Percentiles rank a stretch among this genome's conserved stretches.
These are phyloP conservation scores for Dendrophyllia cribrosa DNA, from an alignment of 64 coral and sea anemone genomes.

Conservation along the genomic window DNA sequence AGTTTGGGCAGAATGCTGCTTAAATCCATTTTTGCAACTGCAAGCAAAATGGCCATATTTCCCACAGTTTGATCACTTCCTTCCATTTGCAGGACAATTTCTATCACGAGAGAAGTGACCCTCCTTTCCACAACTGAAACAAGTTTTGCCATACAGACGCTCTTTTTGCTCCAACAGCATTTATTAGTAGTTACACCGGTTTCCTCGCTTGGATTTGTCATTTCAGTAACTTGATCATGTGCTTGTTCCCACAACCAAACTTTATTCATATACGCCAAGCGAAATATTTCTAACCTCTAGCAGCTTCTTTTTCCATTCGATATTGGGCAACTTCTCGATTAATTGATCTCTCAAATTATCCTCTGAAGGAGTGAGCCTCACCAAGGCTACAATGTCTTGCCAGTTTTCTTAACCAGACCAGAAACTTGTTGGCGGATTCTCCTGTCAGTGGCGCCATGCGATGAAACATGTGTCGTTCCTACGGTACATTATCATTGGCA, in stretches of 20 bases:
- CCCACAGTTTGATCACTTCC: background rate
- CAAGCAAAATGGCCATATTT: slow-evolving; percentile 27
- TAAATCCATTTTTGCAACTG: background rate
- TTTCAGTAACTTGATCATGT: slow-evolving; percentile 1
- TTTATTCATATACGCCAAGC: background rate
- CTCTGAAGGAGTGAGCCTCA: slow-evolving; percentile 12
- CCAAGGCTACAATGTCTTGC: slow-evolving; percentile 61
- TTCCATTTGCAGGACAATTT: slow-evolving; percentile 33
- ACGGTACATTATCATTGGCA: slow-evolving; percentile 43
- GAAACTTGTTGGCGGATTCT: slow-evolving; percentile 63
- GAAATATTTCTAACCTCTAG: background rate
- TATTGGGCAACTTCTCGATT: slow-evolving; percentile 36
- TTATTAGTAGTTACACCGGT: background rate
- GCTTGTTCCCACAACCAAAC: background rate
- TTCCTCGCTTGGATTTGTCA: no score
- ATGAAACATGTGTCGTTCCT: slow-evolving; percentile 56
- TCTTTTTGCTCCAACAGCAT: background rate
- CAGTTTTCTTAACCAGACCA: slow-evolving; percentile 6
- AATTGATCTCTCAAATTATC: slow-evolving; percentile 62
- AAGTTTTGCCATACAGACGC: background rate
- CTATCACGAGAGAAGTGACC: slow-evolving; percentile 17
- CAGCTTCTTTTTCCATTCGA: slow-evolving; percentile 52
- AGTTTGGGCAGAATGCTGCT: background rate
- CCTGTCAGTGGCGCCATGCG: slow-evolving; percentile 22
- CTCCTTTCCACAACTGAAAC: slow-evolving; percentile 42